Conservation (phyloP, 2,113 vertebrate species). For the Aphelocoma coerulescens region DNA sequence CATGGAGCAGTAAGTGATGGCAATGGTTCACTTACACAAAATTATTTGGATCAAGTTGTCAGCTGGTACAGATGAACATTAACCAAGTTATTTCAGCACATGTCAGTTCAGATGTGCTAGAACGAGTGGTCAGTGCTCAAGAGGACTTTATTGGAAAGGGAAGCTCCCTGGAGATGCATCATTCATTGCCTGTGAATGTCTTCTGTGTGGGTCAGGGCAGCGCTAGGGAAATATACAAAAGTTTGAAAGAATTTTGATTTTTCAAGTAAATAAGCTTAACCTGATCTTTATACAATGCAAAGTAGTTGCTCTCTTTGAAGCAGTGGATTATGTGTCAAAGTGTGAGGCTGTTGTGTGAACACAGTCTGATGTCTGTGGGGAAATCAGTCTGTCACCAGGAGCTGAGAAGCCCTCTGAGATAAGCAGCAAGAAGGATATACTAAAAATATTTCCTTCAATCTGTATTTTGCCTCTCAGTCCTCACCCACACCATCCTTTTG, state of each 20-base stretch:
- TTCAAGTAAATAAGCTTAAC: neutral
- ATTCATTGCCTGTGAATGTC: neutral
- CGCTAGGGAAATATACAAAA: neutral
- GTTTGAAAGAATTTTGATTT: neutral
- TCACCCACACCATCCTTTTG: accelerated
- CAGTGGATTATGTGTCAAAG: neutral
- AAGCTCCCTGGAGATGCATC: neutral
- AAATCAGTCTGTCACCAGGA: neutral
- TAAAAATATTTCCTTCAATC: neutral
- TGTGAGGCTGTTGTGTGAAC: neutral
- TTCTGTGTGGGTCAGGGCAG: neutral
- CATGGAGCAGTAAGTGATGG: neutral
- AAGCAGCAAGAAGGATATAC: neutral
- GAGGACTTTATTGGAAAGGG: neutral
- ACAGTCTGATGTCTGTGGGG: neutral
- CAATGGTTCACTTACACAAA: neutral
- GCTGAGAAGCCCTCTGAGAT: neutral
- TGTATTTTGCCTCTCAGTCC: neutral
- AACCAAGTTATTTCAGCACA: neutral
- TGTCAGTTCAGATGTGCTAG: neutral
- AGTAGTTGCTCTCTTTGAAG: neutral
- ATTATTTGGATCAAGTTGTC: neutral
- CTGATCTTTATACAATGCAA: neutral
- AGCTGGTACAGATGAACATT: neutral
- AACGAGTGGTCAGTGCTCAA: neutral